Percentiles rank a stretch among this genome's conserved stretches.
These are phyloP conservation scores for Plagiodera versicolora DNA, from an alignment of 2,888 invertebrate genomes.

Conservation along the genomic window DNA sequence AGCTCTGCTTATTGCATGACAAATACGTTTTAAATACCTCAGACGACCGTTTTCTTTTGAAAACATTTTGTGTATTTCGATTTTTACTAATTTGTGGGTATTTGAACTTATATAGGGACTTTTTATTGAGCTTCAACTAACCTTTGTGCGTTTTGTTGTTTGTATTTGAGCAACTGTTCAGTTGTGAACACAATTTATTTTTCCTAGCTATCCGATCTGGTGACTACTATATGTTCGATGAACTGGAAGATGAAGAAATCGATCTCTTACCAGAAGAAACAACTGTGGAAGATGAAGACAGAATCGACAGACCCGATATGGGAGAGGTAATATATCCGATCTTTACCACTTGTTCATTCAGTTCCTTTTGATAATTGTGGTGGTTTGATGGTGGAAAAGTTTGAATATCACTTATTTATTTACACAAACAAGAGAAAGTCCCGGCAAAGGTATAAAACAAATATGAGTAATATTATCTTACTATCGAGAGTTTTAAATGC, in stretches of 20 bases:
- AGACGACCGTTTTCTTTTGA: too few relatives aligned
- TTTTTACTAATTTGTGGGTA: background rate
- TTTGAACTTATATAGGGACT: background rate
- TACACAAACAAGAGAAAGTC: too few relatives aligned
- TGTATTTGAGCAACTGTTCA: background rate
- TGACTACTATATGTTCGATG: constrained; percentile 99
- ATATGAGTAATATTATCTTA: too few relatives aligned
- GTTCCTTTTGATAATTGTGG: too few relatives aligned
- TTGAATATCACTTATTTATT: too few relatives aligned
- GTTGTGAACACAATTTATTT: constrained; percentile 23
- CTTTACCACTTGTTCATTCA: too few relatives aligned
- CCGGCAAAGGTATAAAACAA: too few relatives aligned
- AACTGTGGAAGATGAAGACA: constrained; percentile 34
- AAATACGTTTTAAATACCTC: too few relatives aligned
- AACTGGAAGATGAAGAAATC: constrained; percentile 80
- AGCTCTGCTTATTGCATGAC: too few relatives aligned
- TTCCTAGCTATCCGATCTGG: constrained; percentile 93
- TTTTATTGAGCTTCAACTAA: background rate
- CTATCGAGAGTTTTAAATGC: too few relatives aligned
- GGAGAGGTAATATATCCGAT: constrained; percentile 41
- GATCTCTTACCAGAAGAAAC: constrained; percentile 59
- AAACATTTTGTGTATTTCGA: too few relatives aligned
- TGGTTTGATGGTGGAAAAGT: too few relatives aligned
- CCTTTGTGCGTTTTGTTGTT: background rate
- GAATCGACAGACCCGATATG: constrained; percentile 39